Base-by-base conservation (phyloP, 2,113 vertebrate species). In the Myxocyprinus asiaticus region DNA sequence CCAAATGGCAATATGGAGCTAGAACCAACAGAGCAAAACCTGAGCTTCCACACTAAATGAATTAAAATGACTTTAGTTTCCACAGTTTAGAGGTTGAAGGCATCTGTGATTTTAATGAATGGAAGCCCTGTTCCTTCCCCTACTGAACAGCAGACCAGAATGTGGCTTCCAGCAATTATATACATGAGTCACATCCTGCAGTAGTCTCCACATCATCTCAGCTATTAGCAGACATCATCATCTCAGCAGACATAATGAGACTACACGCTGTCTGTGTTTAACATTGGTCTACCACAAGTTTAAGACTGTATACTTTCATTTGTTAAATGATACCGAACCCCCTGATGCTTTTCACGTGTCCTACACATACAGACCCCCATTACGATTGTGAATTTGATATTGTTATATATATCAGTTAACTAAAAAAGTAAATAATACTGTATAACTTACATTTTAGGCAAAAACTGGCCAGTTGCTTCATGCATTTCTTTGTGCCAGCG, bases 141-240 rank as follows among this genome's bases (percentile, higher is more conserved):
- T 75, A 72, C 65, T 48, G 56, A 67, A 67, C 44, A 44, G 8
- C 42, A 74, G 47, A 55, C 14, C 17, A 55, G 22, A 33, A 33
- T 22, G 42, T 65, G 51, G 77, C 77, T 55, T 48, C 17, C 5
- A 80, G 44, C 8, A 15, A 17, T 48, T 64, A 64, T 17, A 55
- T 45, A 61, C 53, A 67, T 80, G 70, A 80, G 70, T 80, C 70
- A 80, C 55, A 62, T 67, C 70, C 79, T 80, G 69, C 51, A 7
- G 7, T 17, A 63, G 5, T 7, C 61, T 65, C 22, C 73, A 65
- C 61, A 76, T 76, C 12, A 65, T 65, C 61, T 14, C 9, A 4
- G 9, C 73, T 65, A 76, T 76, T 51, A 76, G 73, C 62, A 11
- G 11, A 76, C 73, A 65, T 76, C 73, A 72, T 66, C 43, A 61